Evolutionary conservation across 2,113 vertebrate species (phyloP), one percentile per base, ranked within the genome.

Genomic region (Orientallactaga bullata): DNA sequence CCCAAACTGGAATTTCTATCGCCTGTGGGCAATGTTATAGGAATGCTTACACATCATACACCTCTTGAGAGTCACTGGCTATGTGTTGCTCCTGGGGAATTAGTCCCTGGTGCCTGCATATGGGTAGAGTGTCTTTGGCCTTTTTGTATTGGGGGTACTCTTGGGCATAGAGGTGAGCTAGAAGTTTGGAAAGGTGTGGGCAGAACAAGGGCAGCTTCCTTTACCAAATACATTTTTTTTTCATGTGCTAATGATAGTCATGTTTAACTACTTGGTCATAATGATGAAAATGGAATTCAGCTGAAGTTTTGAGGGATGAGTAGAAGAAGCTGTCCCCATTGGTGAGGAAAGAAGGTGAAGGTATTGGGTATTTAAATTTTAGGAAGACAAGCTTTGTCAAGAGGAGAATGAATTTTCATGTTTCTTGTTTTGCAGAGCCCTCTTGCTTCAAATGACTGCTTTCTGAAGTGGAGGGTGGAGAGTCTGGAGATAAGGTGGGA

Each of bases 181-280:
- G 47, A 63, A 9, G 9, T 81, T 82, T 68, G 73, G 13, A 78
- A 92, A 73, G 18, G 11, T 32, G 28, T 24, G 1, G 2, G 24
- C 17, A 78, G 39, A 65, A 26, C 21, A 69, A 78, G n/a, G 35
- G 60, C 2, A 85, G 13, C 39, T 85, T 74, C 35, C 71, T 24
- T 55, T 81, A 72, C 74, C 83, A 77, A 95, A 92, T 42, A 55
- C 73, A 55, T 61, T 18, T 3, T 65, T 74, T 81, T 71, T 94
- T 81, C 12, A 28, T 80, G 23, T 90, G n/a, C 35, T 88, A 69
- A 92, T 82, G 73, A 74, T 60, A 58, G 39, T 20, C 72, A 17
- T 74, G 35, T 71, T 77, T 89, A 66, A 30, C 47, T 85, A 20
- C 17, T 13, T 79, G 21, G 24, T 18, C 32, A 60, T 60, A 79